These are phyloP conservation scores for Zygogramma bicolorata DNA, from an alignment of 2,888 invertebrate genomes.

Conservation along the genomic window DNA sequence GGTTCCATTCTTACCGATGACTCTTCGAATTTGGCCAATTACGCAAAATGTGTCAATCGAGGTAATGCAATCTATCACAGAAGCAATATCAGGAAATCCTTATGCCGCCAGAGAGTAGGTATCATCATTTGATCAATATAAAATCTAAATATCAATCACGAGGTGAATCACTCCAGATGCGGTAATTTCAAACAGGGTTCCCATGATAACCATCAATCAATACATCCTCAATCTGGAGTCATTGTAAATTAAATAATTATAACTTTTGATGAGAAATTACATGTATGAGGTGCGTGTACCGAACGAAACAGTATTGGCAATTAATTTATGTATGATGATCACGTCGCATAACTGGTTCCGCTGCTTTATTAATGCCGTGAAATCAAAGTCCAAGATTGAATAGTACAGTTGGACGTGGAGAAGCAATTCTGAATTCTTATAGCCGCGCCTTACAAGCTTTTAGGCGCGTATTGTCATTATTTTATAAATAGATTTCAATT, in stretches of 20 bases:
- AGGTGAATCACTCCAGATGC: constrained; percentile 25
- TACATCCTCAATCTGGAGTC: constrained; percentile 45
- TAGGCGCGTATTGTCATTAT: neutral
- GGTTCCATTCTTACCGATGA: no score
- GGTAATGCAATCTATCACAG: neutral
- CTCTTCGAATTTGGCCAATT: no score
- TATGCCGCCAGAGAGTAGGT: neutral
- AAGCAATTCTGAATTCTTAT: constrained; percentile 6
- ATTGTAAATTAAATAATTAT: constrained; percentile 55
- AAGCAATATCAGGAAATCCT: constrained; percentile 8
- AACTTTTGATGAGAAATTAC: constrained; percentile 49
- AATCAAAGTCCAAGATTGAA: constrained; percentile 15
- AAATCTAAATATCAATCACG: constrained; percentile 23
- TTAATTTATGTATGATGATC: constrained; percentile 51
- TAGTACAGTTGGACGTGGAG: constrained; percentile 10
- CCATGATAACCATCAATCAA: constrained; percentile 41
- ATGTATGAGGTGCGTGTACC: constrained; percentile 49
- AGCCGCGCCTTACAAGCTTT: constrained; percentile 14
- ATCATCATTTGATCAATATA: neutral
- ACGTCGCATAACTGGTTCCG: constrained; percentile 47
- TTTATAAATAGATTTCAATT: constrained; percentile 3
- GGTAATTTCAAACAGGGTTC: constrained; percentile 38
- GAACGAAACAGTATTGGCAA: constrained; percentile 45
- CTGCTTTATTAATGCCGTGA: constrained; percentile 43
- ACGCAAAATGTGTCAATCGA: neutral